A percentile compares a stretch with the other conserved stretches of the same genome.
phyloP scores from a whole-genome alignment of 2,113 vertebrate species.

The Garra rufa region DNA sequence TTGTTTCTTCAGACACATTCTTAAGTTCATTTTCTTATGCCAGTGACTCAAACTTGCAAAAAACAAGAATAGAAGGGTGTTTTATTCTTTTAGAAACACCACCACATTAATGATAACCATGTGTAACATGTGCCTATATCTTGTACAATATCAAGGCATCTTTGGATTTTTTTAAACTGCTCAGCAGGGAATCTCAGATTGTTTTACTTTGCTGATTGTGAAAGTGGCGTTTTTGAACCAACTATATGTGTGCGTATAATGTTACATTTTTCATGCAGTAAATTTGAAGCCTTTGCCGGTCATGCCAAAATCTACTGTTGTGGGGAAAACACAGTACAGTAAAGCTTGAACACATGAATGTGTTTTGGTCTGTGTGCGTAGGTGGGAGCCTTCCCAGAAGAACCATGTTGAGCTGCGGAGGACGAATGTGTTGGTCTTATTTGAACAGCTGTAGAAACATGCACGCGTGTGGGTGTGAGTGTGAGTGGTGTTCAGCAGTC shows the following conservation, averaged over 20 bases:
- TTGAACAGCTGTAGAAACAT: constrained; percentile 60
- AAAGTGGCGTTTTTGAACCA: background rate
- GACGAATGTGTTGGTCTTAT: constrained; percentile 48
- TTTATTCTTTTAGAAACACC: background rate
- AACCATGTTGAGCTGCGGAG: constrained; percentile 42
- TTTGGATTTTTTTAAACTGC: constrained; percentile 23
- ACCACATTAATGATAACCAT: constrained; percentile 33
- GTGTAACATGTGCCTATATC: constrained; percentile 12
- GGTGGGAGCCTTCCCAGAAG: constrained; percentile 40
- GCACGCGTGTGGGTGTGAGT: constrained; percentile 34
- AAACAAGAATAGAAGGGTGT: background rate
- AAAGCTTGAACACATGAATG: constrained; percentile 12
- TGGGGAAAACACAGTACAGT: background rate
- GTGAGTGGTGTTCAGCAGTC: constrained; percentile 38
- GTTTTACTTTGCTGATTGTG: constrained; percentile 20
- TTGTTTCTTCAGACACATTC: constrained; percentile 23
- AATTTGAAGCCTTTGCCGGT: background rate
- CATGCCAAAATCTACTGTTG: constrained; percentile 13
- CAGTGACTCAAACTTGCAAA: background rate
- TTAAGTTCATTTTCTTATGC: background rate
- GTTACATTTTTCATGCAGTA: constrained; percentile 4
- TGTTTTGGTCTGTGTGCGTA: constrained; percentile 31
- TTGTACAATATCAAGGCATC: constrained; percentile 24
- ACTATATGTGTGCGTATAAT: background rate
- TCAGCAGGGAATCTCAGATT: constrained; percentile 23